Evolutionary conservation across 2,888 invertebrate genomes (phyloP), one percentile per base, ranked within the genome.

Genomic region (Anoplius nigerrimus): DNA sequence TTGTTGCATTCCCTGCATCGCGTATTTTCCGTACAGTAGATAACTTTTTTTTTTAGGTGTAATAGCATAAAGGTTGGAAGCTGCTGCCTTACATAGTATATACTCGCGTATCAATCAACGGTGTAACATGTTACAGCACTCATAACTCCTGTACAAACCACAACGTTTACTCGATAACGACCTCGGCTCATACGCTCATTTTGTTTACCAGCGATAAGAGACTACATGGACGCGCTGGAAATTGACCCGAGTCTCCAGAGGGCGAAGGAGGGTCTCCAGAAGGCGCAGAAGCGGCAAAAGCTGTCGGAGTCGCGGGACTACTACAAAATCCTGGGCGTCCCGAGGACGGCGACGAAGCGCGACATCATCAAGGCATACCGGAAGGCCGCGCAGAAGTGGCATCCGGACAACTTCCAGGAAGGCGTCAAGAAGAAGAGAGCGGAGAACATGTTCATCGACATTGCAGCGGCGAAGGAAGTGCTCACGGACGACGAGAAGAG

Each of bases 381-480:
- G 76, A 97, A 97, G 90, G 93, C 97, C 60, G 99, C 99, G 15
- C 97, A 97, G 89, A 95, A 98, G 89, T 99, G 99, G 98, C 99
- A 99, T 90, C 99, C 99, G 0, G 99, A 99, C 90, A 97, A 95
- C 90, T 98, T 94, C 89, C 92, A 92, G 61, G 92, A 92, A 58
- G 95, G 93, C 13, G 95, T 95, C 72, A 97, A 97, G 88, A 98
- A 98, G 90, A 96, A 97, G 86, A 91, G 94, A 59, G 99, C 99
- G 0, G 96, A 99, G 89, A 98, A 98, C 90, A 98, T 95, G 90
- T 99, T 99, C 88, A 98, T 99, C 74, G 99, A 99, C 89, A 95
- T 99, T 84, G 99, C 99, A 2, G 97, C 98, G 48, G 99, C 99
- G 62, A 99, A 99, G 90, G 99, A 99, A 92, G 98, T 98, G 82